Base-by-base conservation (phyloP, 2,888 invertebrate genomes). In the Ligdia adustata region DNA sequence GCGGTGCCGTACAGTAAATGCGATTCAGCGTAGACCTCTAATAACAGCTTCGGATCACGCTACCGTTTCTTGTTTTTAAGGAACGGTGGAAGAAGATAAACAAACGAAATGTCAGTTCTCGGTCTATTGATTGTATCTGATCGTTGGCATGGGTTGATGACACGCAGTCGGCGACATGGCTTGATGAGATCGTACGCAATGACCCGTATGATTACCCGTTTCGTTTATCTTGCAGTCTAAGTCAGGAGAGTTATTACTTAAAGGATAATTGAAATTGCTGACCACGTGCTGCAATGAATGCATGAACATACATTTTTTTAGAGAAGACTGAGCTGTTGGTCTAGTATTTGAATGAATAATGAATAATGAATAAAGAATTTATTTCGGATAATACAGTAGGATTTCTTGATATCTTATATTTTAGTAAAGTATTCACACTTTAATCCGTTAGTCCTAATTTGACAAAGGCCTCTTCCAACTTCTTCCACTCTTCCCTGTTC, bases 111-210 rank as follows among this genome's bases (percentile, higher is more conserved):
- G 20, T 16, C 4, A 28, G 39, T 33, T 39, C 27, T 33, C 12
- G 15, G n/a, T 9, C 26, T 9, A 9, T 12, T 6, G 24, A 28
- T 35, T 47, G 29, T 47, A 41, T 40, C 38, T 4, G 40, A 31
- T 26, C 9, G 26, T 11, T 9, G 40, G 9, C 29, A 26, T 41
- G 31, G n/a, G 29, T 37, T 14, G 31, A 35, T 9, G 40, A 31
- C 35, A 26, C 41, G 34, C 29, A 37, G 26, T 16, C 9, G 28
- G 9, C 39, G 45, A 28, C 39, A 39, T 28, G 14, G 34, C 29
- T 15, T 47, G 47, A 41, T 47, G 41, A 47, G 37, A 24, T 35
- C 26, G 47, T 32, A 32, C 35, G 41, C 47, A 47, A 47, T 47
- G 47, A 47, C 32, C 47, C 47, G 20, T 47, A 41, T 47, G 32